Conservation (phyloP, 2,113 vertebrate genomes). For the Clinocottus analis region DNA sequence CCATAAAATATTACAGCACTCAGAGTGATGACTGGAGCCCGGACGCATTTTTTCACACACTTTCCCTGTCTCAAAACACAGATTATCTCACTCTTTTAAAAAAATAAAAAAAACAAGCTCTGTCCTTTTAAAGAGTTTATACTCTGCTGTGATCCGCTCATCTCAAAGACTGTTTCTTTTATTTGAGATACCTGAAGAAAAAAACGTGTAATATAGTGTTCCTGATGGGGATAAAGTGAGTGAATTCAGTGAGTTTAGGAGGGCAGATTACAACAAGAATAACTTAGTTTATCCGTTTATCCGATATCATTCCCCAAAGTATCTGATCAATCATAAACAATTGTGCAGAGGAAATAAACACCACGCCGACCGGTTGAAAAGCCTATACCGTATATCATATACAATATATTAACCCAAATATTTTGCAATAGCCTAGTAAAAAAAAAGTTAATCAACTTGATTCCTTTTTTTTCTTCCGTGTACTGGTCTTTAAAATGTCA, state of each 20-base stretch:
- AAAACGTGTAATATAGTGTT: not conserved
- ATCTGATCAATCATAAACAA: not conserved
- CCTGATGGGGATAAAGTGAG: not conserved
- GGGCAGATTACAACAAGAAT: not conserved
- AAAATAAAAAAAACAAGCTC: not conserved
- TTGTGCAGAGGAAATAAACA: not conserved
- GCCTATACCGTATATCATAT: not conserved
- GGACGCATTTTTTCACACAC: slow-evolving; percentile 33
- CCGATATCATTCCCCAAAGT: slow-evolving; percentile 10
- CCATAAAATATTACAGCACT: slow-evolving; percentile 83
- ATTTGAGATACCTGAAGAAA: not conserved
- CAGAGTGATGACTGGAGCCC: slow-evolving; percentile 74
- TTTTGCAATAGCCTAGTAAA: not conserved
- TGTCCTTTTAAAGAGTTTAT: slow-evolving; percentile 20
- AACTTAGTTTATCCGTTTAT: slow-evolving; percentile 13
- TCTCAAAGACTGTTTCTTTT: not conserved
- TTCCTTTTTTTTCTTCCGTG: not conserved
- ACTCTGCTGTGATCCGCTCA: not conserved
- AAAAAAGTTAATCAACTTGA: not conserved
- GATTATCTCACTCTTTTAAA: slow-evolving; percentile 54
- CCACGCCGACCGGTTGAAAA: not conserved
- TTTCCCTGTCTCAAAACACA: slow-evolving; percentile 38
- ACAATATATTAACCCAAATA: not conserved
- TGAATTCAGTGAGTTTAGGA: not conserved
- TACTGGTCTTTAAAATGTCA: not conserved